Conservation (phyloP, 2,797 vertebrate genomes). For the Alosa sapidissima region DNA sequence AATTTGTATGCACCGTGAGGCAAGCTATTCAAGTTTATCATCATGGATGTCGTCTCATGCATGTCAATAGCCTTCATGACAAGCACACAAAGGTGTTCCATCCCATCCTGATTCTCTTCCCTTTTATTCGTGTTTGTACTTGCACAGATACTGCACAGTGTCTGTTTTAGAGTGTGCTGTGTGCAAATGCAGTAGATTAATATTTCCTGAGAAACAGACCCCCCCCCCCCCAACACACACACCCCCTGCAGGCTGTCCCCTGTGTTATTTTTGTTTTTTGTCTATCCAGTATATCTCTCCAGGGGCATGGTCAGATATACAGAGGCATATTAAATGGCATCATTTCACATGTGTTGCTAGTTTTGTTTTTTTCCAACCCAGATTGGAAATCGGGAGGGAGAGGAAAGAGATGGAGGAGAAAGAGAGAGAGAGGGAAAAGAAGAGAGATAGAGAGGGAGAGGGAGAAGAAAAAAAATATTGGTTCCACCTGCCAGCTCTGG, state of each 20-base stretch:
- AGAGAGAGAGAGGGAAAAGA: not conserved
- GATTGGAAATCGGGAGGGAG: not conserved
- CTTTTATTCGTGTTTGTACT: not conserved
- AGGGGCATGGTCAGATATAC: not conserved
- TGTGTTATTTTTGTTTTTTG: not conserved
- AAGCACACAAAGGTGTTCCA: not conserved
- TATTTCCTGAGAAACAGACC: not conserved
- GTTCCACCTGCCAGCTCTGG: slow-evolving; percentile 25
- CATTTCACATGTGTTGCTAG: not conserved
- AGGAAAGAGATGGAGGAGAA: not conserved
- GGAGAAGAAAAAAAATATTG: not conserved
- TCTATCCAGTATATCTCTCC: not conserved
- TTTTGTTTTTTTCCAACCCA: not conserved
- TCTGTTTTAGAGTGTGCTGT: not conserved
- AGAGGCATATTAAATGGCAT: not conserved
- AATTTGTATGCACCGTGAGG: not conserved
- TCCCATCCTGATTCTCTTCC: not conserved
- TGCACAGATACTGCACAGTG: not conserved
- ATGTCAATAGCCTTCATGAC: not conserved
- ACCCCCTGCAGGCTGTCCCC: not conserved
- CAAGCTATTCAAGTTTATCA: not conserved
- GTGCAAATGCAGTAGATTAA: slow-evolving; percentile 6
- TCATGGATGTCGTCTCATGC: not conserved
- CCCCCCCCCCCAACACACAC: too few species aligned
- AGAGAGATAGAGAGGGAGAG: not conserved